These are phyloP conservation scores for Phalacrocorax pelagicus DNA, from an alignment of 2,113 vertebrate genomes.

Conservation along the genomic window DNA sequence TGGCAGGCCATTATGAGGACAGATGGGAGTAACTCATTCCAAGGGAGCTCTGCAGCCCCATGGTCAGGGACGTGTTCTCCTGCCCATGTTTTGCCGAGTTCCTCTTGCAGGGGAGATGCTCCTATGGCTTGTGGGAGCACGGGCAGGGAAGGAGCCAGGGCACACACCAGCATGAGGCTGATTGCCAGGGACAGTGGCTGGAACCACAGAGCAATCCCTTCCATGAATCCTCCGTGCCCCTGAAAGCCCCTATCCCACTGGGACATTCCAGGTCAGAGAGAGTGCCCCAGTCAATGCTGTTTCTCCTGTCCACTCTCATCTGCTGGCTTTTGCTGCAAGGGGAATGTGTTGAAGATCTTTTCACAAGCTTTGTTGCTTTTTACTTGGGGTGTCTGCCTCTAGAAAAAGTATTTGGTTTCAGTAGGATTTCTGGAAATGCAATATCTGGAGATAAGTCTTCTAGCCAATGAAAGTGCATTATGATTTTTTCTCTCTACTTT, in stretches of 20 bases:
- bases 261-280: background rate
- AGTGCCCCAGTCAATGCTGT: accelerated
- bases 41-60: background rate
- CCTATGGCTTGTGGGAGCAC: accelerated
- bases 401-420: background rate
- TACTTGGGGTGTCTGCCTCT: background rate
- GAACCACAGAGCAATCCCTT: accelerated
- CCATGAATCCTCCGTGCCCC: accelerated
- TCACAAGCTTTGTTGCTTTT: background rate
- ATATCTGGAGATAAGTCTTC: background rate
- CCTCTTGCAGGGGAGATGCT: background rate
- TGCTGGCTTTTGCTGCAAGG: accelerated
- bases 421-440: background rate
- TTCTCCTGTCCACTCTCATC: accelerated
- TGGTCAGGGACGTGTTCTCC: accelerated
- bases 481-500: background rate
- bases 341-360: background rate
- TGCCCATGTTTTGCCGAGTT: accelerated
- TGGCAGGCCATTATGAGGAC: accelerated
- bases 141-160: accelerated
- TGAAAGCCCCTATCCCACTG: background rate
- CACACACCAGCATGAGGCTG: no score
- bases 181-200: accelerated
- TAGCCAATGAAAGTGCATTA: background rate
- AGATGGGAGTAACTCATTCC: accelerated